A percentile compares a stretch with the other conserved stretches of the same genome.
Conservation (phyloP, 2,888 invertebrate genomes). For the Teleogryllus oceanicus region DNA sequence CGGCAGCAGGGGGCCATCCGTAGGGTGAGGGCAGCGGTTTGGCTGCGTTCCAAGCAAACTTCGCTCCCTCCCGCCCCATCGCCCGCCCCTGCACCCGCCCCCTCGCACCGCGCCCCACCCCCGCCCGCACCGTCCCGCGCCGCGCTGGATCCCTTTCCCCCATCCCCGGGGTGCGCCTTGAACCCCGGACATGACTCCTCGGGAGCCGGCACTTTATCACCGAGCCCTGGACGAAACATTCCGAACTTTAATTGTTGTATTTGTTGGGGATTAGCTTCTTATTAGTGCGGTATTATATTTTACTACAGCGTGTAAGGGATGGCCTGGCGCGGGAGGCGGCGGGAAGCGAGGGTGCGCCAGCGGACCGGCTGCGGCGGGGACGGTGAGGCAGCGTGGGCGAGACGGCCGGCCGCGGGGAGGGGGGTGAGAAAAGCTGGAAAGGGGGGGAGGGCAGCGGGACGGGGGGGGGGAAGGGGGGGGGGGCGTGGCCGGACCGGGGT, state of each 20-base stretch:
- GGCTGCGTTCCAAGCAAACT: neutral
- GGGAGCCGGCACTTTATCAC: neutral
- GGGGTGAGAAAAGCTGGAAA: neutral
- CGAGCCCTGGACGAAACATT: neutral
- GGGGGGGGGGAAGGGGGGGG: neutral
- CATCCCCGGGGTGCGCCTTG: neutral
- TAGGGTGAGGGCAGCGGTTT: no score
- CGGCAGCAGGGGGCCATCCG: no score
- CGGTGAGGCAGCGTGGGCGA: neutral
- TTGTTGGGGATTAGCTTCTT: slow-evolving; percentile 11
- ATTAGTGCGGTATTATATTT: slow-evolving; percentile 18
- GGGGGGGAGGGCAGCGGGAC: neutral
- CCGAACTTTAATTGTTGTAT: slow-evolving; percentile 5
- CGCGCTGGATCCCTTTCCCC: neutral
- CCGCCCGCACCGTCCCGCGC: neutral
- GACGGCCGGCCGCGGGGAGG: neutral
- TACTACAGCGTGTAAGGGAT: neutral
- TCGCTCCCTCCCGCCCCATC: neutral
- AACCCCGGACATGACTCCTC: neutral
- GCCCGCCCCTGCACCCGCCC: neutral
- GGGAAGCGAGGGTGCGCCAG: neutral
- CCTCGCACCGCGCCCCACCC: neutral
- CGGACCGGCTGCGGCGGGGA: neutral
- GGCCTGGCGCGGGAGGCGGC: neutral
- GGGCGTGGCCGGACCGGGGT: no score